Conservation (phyloP, 2,888 invertebrate species). For the Caenorhabditis doughertyi region DNA sequence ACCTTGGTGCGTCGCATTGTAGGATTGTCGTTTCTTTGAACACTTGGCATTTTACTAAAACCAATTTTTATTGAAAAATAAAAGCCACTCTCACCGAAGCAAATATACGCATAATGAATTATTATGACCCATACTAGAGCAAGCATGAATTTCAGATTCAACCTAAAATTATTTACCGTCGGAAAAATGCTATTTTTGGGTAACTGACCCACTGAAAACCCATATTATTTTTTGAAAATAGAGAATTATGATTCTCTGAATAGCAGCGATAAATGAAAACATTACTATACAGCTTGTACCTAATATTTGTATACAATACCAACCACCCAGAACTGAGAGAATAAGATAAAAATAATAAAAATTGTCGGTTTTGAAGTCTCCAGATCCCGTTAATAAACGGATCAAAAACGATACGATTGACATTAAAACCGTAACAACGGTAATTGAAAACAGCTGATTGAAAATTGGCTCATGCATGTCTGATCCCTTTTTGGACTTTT, state of each 20-base stretch:
- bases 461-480: not conserved
- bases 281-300: not conserved
- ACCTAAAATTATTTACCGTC: not conserved
- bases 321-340: not conserved
- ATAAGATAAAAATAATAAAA: not conserved
- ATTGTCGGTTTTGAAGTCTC: not conserved
- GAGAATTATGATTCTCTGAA: not conserved
- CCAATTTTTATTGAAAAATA: no score
- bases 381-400: no score
- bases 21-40: no score
- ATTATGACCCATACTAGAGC: not conserved
- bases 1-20: no score
- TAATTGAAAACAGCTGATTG: not conserved
- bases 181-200: not conserved
- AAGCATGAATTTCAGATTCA: not conserved
- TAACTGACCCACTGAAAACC: not conserved
- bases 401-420: not conserved
- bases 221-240: not conserved
- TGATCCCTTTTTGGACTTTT: not conserved
- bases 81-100: no score
- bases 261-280: not conserved
- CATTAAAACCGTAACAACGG: not conserved
- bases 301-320: not conserved
- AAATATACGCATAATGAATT: not conserved
- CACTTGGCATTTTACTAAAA: no score